A percentile compares a stretch with the other conserved stretches of the same genome.
phyloP scores from a whole-genome alignment of 2,888 invertebrate genomes.

The Campoletis raptor region DNA sequence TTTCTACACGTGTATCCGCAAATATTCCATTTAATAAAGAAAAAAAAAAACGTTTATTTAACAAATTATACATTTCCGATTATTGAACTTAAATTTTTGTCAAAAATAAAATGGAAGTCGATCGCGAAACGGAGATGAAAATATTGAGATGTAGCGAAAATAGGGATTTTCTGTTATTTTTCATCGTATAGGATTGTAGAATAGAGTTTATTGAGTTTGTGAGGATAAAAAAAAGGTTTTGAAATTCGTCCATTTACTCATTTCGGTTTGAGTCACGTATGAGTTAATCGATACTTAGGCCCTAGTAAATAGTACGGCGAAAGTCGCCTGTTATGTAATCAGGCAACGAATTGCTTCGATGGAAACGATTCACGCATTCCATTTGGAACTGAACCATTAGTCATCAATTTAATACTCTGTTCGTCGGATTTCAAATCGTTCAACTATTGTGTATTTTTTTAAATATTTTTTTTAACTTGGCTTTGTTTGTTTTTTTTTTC shows the following conservation, averaged over 20 bases:
- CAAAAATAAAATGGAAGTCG: background rate
- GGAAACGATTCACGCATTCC: constrained; percentile 71
- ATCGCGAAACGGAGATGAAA: constrained; percentile 1
- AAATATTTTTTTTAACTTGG: constrained; percentile 35
- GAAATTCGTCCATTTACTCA: constrained; percentile 36
- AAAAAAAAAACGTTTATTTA: background rate
- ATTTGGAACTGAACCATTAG: constrained; percentile 71
- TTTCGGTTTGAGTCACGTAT: constrained; percentile 46
- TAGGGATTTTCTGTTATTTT: background rate
- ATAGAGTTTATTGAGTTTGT: background rate
- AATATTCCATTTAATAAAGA: background rate
- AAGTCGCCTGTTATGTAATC: constrained; percentile 65
- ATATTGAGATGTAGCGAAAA: background rate
- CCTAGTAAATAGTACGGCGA: constrained; percentile 73
- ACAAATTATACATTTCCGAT: background rate
- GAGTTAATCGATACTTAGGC: constrained; percentile 71
- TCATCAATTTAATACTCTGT: constrained; percentile 65
- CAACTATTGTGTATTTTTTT: constrained; percentile 34
- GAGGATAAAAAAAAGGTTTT: background rate
- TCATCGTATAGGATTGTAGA: background rate
- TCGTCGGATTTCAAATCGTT: constrained; percentile 56
- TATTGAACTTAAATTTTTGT: background rate
- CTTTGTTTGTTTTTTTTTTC: constrained; percentile 36
- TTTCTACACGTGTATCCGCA: background rate
- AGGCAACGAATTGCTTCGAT: constrained; percentile 69